phyloP scores from a whole-genome alignment of 2,113 vertebrate species.

The Pheucticus melanocephalus region DNA sequence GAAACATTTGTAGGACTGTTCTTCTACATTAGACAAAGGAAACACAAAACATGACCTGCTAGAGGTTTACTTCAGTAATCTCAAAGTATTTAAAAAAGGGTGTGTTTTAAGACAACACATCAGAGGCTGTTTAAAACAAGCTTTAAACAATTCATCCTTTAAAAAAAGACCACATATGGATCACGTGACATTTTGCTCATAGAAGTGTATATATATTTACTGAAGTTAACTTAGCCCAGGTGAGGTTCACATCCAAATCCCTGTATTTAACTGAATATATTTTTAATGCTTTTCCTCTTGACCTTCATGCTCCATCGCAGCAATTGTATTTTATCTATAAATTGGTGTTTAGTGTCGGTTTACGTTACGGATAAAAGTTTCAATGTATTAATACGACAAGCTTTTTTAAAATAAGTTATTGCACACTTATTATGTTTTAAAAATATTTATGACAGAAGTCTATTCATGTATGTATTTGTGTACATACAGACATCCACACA shows the following conservation, averaged over 20 bases:
- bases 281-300: conserved; percentile 16
- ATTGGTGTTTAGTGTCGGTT: conserved; percentile 59
- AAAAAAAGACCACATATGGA: neutral
- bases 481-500: neutral
- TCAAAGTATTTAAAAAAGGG: neutral
- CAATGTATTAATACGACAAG: neutral
- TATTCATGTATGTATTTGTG: neutral
- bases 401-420: neutral
- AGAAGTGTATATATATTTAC: neutral
- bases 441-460: neutral
- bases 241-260: conserved; percentile 10
- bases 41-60: neutral
- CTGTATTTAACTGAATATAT: conserved; percentile 8
- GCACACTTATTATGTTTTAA: neutral
- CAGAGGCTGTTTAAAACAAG: neutral
- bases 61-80: neutral
- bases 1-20: neutral
- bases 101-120: neutral
- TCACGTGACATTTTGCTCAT: neutral
- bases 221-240: neutral
- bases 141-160: neutral
- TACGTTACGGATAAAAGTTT: conserved; percentile 21
- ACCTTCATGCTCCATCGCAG: conserved; percentile 4
- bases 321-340: conserved; percentile 45
- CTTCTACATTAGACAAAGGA: neutral